These are phyloP conservation scores for Corvus moneduloides DNA, from an alignment of 2,113 vertebrate genomes.

Conservation along the genomic window DNA sequence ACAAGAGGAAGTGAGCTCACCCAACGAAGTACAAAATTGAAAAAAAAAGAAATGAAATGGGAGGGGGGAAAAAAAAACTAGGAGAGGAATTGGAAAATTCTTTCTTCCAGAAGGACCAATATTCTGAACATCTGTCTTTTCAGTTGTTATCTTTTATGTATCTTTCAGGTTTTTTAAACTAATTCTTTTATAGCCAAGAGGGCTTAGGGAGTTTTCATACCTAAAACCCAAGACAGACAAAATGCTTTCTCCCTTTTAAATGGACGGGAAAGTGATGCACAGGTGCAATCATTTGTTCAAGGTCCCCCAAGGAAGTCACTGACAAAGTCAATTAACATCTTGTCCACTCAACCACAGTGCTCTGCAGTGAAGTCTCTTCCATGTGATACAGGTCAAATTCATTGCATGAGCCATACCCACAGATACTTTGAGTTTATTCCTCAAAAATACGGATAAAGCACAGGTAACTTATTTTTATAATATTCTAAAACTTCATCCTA, in stretches of 20 bases:
- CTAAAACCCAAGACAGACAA: background rate
- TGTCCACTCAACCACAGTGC: background rate
- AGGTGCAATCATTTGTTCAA: constrained; percentile 51
- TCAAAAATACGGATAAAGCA: background rate
- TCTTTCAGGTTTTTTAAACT: background rate
- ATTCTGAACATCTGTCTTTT: background rate
- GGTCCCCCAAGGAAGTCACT: constrained; percentile 31
- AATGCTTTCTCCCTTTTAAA: constrained; percentile 16
- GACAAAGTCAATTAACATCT: constrained; percentile 49
- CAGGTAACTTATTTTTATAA: background rate
- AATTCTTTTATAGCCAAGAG: background rate
- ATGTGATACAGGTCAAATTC: background rate
- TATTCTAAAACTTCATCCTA: background rate
- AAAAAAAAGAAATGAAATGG: background rate
- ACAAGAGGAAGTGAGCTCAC: background rate
- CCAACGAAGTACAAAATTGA: fast-evolving
- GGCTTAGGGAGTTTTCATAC: background rate
- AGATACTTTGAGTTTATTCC: background rate
- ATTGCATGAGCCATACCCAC: background rate
- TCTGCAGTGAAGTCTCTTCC: background rate
- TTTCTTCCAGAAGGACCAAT: background rate
- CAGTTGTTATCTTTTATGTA: background rate
- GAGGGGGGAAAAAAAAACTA: fast-evolving
- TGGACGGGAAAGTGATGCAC: constrained; percentile 7
- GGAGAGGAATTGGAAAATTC: background rate